phyloP scores from a whole-genome alignment of 2,888 invertebrate species.

The Hydrotaea cyrtoneurina region DNA sequence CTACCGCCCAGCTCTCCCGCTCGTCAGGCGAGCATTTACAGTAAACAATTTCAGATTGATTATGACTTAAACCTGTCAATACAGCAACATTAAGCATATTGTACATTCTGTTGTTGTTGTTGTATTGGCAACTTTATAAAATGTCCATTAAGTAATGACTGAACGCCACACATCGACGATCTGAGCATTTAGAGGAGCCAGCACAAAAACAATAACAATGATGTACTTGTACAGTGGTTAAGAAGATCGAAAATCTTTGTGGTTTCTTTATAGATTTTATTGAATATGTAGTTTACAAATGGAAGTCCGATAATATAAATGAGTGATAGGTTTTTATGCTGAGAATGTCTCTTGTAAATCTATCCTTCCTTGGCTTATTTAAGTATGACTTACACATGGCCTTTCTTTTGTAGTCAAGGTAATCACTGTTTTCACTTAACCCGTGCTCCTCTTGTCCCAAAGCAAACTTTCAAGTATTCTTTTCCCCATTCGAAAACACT shows the following conservation, averaged over 20 bases:
- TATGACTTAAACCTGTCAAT: conserved; percentile 67
- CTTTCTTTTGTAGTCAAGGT: no score
- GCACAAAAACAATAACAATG: conserved; percentile 47
- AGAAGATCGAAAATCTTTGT: no score
- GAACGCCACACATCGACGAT: conserved; percentile 55
- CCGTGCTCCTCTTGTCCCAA: no score
- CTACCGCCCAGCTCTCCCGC: background rate
- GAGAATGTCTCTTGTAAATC: no score
- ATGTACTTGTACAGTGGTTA: conserved; percentile 48
- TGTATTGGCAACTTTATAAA: conserved; percentile 20
- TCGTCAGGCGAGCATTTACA: conserved; percentile 33
- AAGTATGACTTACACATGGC: no score
- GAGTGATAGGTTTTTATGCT: no score
- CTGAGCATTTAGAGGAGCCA: conserved; percentile 27
- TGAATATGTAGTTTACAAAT: no score
- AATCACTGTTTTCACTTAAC: no score
- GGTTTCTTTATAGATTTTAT: no score
- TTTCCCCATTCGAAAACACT: background rate
- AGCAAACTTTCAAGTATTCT: no score
- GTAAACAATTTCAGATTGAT: conserved; percentile 63
- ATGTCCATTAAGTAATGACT: conserved; percentile 66
- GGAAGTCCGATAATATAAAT: no score
- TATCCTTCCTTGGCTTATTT: no score
- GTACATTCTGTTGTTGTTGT: conserved; percentile 63
- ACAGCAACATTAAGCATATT: conserved; percentile 55